Base-by-base conservation (phyloP, 2,113 vertebrate species). In the Ibidorhyncha struthersii region DNA sequence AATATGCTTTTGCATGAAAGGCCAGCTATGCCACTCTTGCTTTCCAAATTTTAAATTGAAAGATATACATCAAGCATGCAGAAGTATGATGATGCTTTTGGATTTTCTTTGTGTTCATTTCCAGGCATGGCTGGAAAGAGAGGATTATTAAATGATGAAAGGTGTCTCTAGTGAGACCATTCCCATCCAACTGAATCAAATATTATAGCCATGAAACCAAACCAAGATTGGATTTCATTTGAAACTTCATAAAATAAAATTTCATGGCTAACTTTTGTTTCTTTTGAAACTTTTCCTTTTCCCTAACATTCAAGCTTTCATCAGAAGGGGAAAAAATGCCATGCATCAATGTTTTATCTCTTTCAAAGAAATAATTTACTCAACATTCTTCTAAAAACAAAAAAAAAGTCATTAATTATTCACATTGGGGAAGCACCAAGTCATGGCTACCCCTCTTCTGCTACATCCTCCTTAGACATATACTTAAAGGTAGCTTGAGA, bases 11-110 rank as follows among this genome's bases (percentile, higher is more conserved):
- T 67, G 55, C 47, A n/a, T 40, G 53, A 36, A 77, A 82, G 69
- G 93, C 72, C 91, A 92, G 82, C 76, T 84, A 50, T 88, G 82
- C 89, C 92, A 94, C 79, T 76, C 89, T 59, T 23, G 40, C 80
- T 82, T 73, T 95, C 93, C 92, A 94, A 45, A 43, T 56, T 52
- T 73, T 73, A 67, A 89, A 86, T 11, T 81, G 63, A 61, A 87
- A 91, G 38, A 79, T 52, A 40, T 92, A 94, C 89, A 81, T 96
- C 82, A 85, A 80, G 56, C 38, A 38, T 3, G 40, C 87, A 89
- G 43, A 82, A 86, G 27, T 27, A 66, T 0, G 6, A 82, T 66
- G 55, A 13, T 0, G 1, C 18, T 74, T 76, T 18, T 30, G 71
- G 70, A 67, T 79, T 82, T 78, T 43, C 72, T 91, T 66, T 16